phyloP scores from a whole-genome alignment of 2,797 vertebrate genomes.

The Presbytis comata region DNA sequence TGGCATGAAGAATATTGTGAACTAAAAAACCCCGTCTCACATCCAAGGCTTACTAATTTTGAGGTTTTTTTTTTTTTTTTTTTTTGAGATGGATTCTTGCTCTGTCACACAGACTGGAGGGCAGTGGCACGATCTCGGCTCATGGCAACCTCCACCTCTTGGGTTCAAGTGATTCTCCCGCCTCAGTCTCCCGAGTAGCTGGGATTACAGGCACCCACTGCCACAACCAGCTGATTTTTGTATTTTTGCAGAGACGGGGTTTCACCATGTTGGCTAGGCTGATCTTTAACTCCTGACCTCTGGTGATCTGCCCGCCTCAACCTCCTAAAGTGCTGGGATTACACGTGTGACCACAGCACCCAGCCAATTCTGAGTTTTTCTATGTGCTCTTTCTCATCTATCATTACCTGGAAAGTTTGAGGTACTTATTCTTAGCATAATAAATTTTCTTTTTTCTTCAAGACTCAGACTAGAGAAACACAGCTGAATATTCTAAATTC shows the following conservation, averaged over 20 bases:
- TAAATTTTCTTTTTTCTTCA: not conserved
- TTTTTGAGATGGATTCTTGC: not conserved
- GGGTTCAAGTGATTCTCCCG: not conserved
- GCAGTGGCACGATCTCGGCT: not conserved
- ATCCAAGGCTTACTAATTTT: conserved; percentile 24
- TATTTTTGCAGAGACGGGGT: not conserved
- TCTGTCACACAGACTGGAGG: not conserved
- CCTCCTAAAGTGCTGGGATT: not conserved
- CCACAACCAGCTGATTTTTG: not conserved
- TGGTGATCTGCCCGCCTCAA: not conserved
- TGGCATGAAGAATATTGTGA: conserved; percentile 35
- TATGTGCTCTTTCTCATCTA: not conserved
- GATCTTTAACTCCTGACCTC: not conserved
- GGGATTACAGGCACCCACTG: not conserved
- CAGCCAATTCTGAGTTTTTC: not conserved
- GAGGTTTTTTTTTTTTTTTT: not conserved
- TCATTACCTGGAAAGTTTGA: not conserved
- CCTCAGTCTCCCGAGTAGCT: not conserved
- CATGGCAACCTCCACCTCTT: not conserved
- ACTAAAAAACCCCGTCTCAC: not conserved
- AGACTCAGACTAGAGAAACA: not conserved
- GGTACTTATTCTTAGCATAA: not conserved
- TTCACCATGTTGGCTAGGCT: not conserved
- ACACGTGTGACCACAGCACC: not conserved
- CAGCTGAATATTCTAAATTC: not conserved